A percentile compares a stretch with the other conserved stretches of the same genome.
phyloP scores from a whole-genome alignment of 2,113 vertebrate species.

The Coracopsis vasa region DNA sequence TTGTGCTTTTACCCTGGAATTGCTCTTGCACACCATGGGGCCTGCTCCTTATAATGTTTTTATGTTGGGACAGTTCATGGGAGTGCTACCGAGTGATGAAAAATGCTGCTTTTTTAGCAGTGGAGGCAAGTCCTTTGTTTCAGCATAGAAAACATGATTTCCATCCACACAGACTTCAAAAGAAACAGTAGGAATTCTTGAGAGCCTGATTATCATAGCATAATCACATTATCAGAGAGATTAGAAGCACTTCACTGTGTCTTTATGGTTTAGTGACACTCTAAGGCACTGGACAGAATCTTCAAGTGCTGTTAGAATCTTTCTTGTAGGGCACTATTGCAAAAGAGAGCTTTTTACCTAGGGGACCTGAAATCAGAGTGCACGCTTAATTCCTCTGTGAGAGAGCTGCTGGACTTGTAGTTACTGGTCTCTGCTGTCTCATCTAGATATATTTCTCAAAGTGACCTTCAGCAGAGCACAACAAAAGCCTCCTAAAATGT shows the following conservation, averaged over 20 bases:
- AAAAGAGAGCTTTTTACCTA: background rate
- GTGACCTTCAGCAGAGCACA: conserved; percentile 20
- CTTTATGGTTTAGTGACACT: conserved; percentile 44
- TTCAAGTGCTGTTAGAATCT: conserved; percentile 31
- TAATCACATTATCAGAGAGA: conserved; percentile 61
- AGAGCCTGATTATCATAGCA: conserved; percentile 53
- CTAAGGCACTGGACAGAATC: background rate
- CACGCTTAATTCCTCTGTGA: background rate
- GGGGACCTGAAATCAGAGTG: background rate
- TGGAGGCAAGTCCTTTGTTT: conserved; percentile 39
- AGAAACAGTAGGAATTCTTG: conserved; percentile 45
- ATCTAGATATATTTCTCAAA: conserved; percentile 12
- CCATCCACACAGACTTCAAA: conserved; percentile 50
- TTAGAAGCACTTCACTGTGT: conserved; percentile 53
- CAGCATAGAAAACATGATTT: conserved; percentile 50
- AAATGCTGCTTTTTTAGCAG: conserved; percentile 19
- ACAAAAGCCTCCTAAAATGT: conserved; percentile 46
- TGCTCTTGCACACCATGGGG: background rate
- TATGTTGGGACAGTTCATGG: conserved; percentile 9
- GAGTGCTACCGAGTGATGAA: background rate
- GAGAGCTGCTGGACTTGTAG: background rate
- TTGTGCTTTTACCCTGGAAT: background rate
- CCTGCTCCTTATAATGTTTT: background rate
- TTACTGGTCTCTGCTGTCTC: background rate
- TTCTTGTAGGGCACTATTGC: background rate